Base-by-base conservation (phyloP, 2,113 vertebrate genomes). In the Leucoraja erinaceus region DNA sequence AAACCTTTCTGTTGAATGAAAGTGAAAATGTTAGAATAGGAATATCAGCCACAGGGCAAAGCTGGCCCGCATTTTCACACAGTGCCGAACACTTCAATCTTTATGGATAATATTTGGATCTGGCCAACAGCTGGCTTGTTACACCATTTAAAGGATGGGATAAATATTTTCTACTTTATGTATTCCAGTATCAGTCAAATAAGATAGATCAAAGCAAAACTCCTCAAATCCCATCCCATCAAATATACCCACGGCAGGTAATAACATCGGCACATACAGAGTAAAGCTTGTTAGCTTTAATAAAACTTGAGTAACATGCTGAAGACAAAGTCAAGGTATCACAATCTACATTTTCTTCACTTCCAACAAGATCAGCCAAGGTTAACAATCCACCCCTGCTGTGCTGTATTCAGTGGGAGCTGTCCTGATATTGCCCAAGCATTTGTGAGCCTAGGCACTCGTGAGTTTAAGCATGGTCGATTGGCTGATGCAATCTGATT, bases 1-100 rank as follows among this genome's bases (percentile, higher is more conserved):
- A 99, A 99, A 94, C 98, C 98, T 97, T 99, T 99, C 98, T 99
- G 96, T 76, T 38, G 31, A 9, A 72, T 2, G 0, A 3, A 14
- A 25, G 6, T 25, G 38, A 83, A 47, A 70, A 47, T 47, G 20
- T 38, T 20, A 31, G 2, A 56, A 47, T 20, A 88, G 0, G 0
- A 79, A 84, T 10, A 61, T 88, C 28, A 10, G 31, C 61, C 14
- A 1, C 20, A 0, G 0, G 0, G 33, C 78, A 18, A 11, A 20
- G 54, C 18, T 16, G 1, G 0, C 84, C 28, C 3, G 74, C 72
- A 68, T 5, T 4, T 0, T 11, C 25, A 81, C 4, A 59, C 0
- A 61, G 88, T 0, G 61, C 22, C 38, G 16, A 16, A 47, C 66
- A 6, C 3, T 33, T 20, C 56, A n/a, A 74, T 16, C 54, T 33